Evolutionary conservation across 2,797 vertebrate species (phyloP).

Genomic region (Helicolenus hilgendorfi): DNA sequence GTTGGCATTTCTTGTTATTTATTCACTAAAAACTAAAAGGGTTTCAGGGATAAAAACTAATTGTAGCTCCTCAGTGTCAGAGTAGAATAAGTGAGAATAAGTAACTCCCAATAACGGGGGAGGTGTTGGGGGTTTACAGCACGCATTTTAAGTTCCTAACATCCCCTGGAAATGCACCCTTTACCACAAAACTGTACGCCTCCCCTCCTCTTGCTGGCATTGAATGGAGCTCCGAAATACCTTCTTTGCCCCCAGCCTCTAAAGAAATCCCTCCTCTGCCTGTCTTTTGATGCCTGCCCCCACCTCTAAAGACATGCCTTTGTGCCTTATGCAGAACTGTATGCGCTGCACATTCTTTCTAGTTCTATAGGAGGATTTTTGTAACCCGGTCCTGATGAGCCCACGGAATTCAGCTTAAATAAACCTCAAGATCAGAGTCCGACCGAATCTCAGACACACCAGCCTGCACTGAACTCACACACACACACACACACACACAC

Average conservation of each 20-base stretch:
- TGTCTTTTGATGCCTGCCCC: conserved; percentile 89
- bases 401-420: conserved; percentile 91
- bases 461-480: conserved; percentile 76
- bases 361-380: conserved; percentile 91
- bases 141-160: conserved; percentile 52
- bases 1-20: conserved; percentile 2
- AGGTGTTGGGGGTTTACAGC: conserved; percentile 32
- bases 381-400: conserved; percentile 88
- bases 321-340: conserved; percentile 90
- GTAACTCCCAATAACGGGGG: conserved; percentile 36
- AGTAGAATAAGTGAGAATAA: conserved; percentile 26
- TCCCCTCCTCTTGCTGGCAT: conserved; percentile 62
- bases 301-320: conserved; percentile 90
- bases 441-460: conserved; percentile 80
- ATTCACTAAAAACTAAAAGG: conserved; percentile 1
- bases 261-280: conserved; percentile 88
- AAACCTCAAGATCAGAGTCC: conserved; percentile 90
- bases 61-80: not conserved
- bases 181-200: conserved; percentile 56
- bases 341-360: conserved; percentile 91
- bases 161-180: conserved; percentile 68
- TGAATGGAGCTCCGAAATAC: conserved; percentile 83
- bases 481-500: conserved; percentile 22
- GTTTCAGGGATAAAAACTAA: not conserved
- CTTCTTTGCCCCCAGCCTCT: conserved; percentile 87